Base-by-base conservation (phyloP, 2,888 invertebrate species). In the Macrosoma leucophasiata region DNA sequence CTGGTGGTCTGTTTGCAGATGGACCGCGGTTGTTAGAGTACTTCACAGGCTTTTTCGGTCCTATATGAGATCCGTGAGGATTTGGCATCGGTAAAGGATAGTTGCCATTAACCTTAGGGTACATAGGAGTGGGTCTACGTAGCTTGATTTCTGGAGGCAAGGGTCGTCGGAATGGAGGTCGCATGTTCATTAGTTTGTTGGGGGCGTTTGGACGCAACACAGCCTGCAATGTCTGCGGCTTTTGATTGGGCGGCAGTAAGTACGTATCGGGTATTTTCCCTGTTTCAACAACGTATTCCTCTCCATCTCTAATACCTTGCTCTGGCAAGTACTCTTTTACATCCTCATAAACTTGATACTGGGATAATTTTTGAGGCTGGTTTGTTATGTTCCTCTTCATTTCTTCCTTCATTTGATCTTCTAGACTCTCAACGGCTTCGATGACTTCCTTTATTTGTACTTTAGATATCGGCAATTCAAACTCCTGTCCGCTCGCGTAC, bases 361-460 rank as follows among this genome's bases (percentile, higher is more conserved):
- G 79, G 13, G 46, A 37, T 29, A 54, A 36, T 14, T 45, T 43
- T 19, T 39, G 50, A 13, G 33, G 39, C n/a, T 26, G 31, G 22
- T 62, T 47, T 2, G 67, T 56, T 7, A 45, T 21, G 40, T 74
- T 72, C 26, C 52, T 59, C 30, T 51, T 63, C 41, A 66, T 51
- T 25, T 73, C 67, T 10, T 72, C 62, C 34, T 67, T 73, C 62
- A 75, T 68, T 41, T 64, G 61, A 30, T 48, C 62, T 58, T 84
- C 85, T 36, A 84, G 51, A 26, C 44, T 67, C 55, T 85, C 84
- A 34, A 84, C 79, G 20, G 79, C 62, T 48, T 74, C 63, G 34
- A 85, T 81, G 35, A 81, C 82, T 43, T 84, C 75, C 47, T 73
- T 66, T 29, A 84, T 69, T 62, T 84, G 82, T 50, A 58, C 61